Evolutionary conservation across 2,113 vertebrate species (phyloP).

Genomic region (Empidonax alnorum): DNA sequence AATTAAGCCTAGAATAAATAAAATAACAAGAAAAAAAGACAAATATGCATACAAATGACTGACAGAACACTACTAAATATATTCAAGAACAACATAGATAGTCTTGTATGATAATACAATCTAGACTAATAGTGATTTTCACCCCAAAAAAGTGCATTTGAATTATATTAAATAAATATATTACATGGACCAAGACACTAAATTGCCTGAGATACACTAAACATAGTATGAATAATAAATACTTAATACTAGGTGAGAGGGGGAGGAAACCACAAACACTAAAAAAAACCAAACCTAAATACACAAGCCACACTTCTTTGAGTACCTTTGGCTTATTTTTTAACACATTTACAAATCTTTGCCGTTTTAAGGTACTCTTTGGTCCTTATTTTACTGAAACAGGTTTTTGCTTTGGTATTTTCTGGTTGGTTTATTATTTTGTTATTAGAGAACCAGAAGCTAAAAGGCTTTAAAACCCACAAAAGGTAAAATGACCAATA

Average conservation of each 20-base stretch:
- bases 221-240: background rate
- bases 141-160: background rate
- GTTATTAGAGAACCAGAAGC: background rate
- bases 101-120: background rate
- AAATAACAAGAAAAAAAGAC: background rate
- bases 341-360: background rate
- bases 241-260: fast-evolving
- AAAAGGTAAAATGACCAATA: background rate
- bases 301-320: background rate
- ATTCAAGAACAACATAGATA: background rate
- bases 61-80: background rate
- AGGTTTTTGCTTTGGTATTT: too few species aligned
- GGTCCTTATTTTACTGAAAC: background rate
- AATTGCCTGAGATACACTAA: background rate
- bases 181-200: background rate
- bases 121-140: background rate
- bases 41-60: background rate
- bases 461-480: background rate
- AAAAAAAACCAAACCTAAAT: background rate
- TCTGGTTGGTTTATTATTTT: background rate
- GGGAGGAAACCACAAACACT: fast-evolving
- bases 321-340: background rate
- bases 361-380: background rate
- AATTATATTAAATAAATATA: background rate
- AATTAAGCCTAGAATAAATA: slow-evolving; percentile 83